Percentiles rank a stretch among this genome's conserved stretches.
These are phyloP conservation scores for Crypturellus undulatus DNA, from an alignment of 2,113 vertebrate species.

Conservation along the genomic window DNA sequence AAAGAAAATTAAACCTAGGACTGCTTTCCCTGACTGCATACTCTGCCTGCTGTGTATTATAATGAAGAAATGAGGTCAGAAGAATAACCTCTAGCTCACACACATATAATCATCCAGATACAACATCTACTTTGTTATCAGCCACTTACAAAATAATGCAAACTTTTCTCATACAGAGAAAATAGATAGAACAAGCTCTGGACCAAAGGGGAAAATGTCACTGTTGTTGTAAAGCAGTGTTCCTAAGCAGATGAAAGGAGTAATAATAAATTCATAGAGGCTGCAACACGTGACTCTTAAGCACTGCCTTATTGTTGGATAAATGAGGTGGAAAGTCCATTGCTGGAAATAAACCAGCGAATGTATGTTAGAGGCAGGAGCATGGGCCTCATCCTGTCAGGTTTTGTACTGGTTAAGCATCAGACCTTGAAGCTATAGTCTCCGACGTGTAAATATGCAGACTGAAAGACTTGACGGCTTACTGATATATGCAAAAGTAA, in stretches of 20 bases:
- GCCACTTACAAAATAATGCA: background rate
- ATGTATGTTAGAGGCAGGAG: background rate
- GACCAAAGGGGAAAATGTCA: background rate
- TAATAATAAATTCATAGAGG: slow-evolving; percentile 15
- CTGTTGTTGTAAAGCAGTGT: background rate
- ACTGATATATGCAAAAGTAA: slow-evolving; percentile 15
- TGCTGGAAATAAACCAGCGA: background rate
- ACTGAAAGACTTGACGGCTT: background rate
- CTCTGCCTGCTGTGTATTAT: background rate
- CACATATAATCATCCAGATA: background rate
- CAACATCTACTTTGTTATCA: background rate
- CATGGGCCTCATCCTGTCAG: background rate
- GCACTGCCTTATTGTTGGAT: background rate
- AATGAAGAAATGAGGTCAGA: background rate
- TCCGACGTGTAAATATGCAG: background rate
- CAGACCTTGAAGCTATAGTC: background rate
- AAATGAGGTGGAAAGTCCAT: slow-evolving; percentile 14
- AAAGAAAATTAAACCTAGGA: background rate
- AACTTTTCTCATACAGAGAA: background rate
- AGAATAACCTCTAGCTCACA: background rate
- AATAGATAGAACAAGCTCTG: slow-evolving; percentile 1
- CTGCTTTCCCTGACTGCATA: background rate
- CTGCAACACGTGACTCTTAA: background rate
- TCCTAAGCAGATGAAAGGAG: slow-evolving; percentile 14
- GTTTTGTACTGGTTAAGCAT: background rate